Evolutionary conservation across 2,113 vertebrate genomes (phyloP).

Genomic region (Megaceryle maxima): DNA sequence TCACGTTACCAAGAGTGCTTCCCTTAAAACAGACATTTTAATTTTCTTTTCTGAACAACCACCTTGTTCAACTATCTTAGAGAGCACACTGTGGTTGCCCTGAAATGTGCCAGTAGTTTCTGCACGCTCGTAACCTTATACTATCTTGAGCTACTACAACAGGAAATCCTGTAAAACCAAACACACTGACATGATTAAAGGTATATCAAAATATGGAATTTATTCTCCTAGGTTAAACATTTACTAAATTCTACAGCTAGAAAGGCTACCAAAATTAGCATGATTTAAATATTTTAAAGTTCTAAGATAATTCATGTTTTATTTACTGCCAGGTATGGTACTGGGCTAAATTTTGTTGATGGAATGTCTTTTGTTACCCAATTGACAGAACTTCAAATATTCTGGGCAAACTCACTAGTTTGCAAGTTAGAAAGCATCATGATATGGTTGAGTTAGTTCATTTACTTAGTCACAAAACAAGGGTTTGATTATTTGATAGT

Average conservation of each 20-base stretch:
- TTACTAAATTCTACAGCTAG: not conserved
- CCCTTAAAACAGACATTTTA: not conserved
- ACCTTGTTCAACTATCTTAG: not conserved
- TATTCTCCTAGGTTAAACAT: not conserved
- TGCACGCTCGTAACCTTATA: not conserved
- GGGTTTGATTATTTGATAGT: not conserved
- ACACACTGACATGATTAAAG: not conserved
- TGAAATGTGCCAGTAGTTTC: not conserved
- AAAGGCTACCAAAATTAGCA: not conserved
- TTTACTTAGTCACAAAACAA: not conserved
- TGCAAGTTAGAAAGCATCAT: not conserved
- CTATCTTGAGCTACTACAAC: not conserved
- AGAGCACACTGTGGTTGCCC: not conserved
- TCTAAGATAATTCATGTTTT: not conserved
- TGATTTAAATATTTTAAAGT: not conserved
- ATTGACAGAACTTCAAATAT: not conserved
- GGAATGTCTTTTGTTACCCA: not conserved
- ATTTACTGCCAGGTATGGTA: not conserved
- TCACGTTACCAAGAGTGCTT: not conserved
- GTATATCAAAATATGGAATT: not conserved
- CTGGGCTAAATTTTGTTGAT: not conserved
- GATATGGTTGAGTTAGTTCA: not conserved
- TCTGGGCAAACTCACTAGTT: not conserved
- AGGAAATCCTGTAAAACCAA: conserved; percentile 8
- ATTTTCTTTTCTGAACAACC: not conserved